Base-by-base conservation (phyloP, 2,113 vertebrate genomes). In the Ascaphus truei region DNA sequence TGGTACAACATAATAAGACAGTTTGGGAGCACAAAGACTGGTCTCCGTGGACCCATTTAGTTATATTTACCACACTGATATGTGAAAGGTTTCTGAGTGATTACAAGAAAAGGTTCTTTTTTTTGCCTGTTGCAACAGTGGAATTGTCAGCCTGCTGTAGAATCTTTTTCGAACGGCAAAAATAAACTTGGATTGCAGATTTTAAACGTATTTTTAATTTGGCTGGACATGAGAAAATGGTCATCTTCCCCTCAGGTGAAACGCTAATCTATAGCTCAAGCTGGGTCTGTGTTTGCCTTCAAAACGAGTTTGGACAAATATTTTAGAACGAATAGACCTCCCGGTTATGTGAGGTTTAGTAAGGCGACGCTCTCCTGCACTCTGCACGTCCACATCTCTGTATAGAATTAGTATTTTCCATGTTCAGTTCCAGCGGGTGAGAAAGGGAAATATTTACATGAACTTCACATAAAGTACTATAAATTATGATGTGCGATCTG, bases 291-390 rank as follows among this genome's bases (percentile, higher is more conserved):
- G 34, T 64, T 51, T n/a, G 45, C 48, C 61, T 53, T 59, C 43
- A 59, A 26, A 57, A 30, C 20, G 12, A 26, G 13, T 15, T 48
- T 68, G 58, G 53, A 47, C 41, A 68, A 58, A 57, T 68, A 58
- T 68, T 43, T 68, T 23, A 18, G 31, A 34, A 45, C 65, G 27
- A 34, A 58, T 68, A 68, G 48, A 68, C 47, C 4, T 18, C n/a
- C 15, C 18, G 22, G 62, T 37, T 27, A 45, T 64, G 62, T 30
- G 62, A 51, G 62, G 62, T 47, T 13, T 12, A 33, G 11, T 33
- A 33, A 62, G 33, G 41, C 59, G 18, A 41, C 33, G 59, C 39
- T 62, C 33, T 62, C 7, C 41, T 13, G 29, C 10, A n/a, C 16
- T 47, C n/a, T 62, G 59, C 48, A 47, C 30, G 45, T 62, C 29